phyloP scores from a whole-genome alignment of 2,797 vertebrate genomes.

The Sphaeramia orbicularis region DNA sequence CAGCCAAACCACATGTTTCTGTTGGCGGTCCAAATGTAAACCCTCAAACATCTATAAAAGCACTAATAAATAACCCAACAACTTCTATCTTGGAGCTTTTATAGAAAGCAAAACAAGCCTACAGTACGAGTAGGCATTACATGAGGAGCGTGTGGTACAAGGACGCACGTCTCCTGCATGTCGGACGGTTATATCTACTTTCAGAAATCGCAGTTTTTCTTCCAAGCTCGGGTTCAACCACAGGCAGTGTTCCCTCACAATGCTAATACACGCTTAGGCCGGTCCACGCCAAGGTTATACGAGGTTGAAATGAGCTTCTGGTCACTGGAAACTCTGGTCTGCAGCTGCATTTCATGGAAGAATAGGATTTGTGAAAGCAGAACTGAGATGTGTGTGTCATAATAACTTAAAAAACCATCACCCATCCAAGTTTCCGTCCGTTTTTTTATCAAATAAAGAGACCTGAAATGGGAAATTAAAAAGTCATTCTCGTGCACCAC shows the following conservation, averaged over 20 bases:
- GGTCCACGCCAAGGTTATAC: slow-evolving; percentile 43
- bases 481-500: slow-evolving; percentile 19
- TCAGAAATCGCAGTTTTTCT: slow-evolving; percentile 36
- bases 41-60: slow-evolving; percentile 4
- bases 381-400: slow-evolving; percentile 13
- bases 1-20: slow-evolving; percentile 48
- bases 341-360: slow-evolving; percentile 13
- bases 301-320: slow-evolving; percentile 42
- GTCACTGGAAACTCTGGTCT: slow-evolving; percentile 38
- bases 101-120: slow-evolving; percentile 16
- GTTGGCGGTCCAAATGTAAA: slow-evolving; percentile 11
- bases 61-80: slow-evolving; percentile 13
- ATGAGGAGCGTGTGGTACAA: slow-evolving; percentile 15
- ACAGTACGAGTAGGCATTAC: background rate
- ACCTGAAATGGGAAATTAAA: slow-evolving; percentile 32
- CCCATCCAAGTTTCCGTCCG: slow-evolving; percentile 6
- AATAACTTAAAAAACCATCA: slow-evolving; percentile 4
- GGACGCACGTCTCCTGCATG: slow-evolving; percentile 11
- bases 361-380: slow-evolving; percentile 30
- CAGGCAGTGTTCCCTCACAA: slow-evolving; percentile 60
- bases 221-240: slow-evolving; percentile 56
- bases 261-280: slow-evolving; percentile 34
- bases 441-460: slow-evolving; percentile 38
- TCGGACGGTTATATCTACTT: slow-evolving; percentile 26
- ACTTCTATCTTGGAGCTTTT: background rate